Evolutionary conservation across 2,113 vertebrate genomes (phyloP).

Genomic region (Podarcis muralis): DNA sequence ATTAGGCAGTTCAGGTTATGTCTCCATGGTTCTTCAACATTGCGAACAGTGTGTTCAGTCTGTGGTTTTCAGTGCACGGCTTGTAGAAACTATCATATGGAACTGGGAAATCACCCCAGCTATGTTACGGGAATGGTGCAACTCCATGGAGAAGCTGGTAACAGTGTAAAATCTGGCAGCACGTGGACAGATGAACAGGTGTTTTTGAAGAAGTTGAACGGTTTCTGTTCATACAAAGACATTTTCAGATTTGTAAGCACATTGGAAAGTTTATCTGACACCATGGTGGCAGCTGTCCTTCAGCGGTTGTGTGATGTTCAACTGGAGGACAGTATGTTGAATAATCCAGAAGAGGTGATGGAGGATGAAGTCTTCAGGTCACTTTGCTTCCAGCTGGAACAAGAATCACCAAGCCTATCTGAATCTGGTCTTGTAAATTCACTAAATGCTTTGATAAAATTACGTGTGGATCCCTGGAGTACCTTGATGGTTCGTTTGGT

Average conservation of each 20-base stretch:
- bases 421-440: constrained; percentile 75
- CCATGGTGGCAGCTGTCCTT: constrained; percentile 78
- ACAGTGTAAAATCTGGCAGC: constrained; percentile 52
- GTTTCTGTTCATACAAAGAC: constrained; percentile 74
- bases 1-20: background rate
- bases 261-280: constrained; percentile 72
- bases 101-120: constrained; percentile 65
- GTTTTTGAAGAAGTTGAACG: constrained; percentile 66
- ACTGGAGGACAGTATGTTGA: constrained; percentile 53
- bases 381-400: constrained; percentile 83
- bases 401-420: constrained; percentile 75
- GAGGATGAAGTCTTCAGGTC: constrained; percentile 75
- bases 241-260: constrained; percentile 79
- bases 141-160: constrained; percentile 56
- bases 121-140: constrained; percentile 59
- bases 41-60: constrained; percentile 28
- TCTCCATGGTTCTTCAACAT: background rate
- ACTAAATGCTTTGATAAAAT: constrained; percentile 80
- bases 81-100: constrained; percentile 62
- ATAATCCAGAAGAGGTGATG: constrained; percentile 69
- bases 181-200: constrained; percentile 68
- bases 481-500: constrained; percentile 77
- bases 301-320: constrained; percentile 85
- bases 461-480: constrained; percentile 80
- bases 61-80: constrained; percentile 27